Evolutionary conservation across 2,797 vertebrate genomes (phyloP).

Genomic region (Acanthiza pusilla): DNA sequence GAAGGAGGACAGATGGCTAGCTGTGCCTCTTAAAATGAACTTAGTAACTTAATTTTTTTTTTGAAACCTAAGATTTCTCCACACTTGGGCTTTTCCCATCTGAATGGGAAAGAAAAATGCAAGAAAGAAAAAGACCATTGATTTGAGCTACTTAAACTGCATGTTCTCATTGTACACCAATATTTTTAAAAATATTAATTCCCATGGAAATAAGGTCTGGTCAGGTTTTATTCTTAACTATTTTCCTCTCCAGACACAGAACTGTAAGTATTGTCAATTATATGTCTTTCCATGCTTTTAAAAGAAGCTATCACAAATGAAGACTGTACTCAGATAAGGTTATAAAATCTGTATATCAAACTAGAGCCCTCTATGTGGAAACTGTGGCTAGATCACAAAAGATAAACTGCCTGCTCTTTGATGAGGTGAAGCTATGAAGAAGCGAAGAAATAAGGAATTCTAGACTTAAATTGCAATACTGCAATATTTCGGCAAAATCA

Average conservation of each 20-base stretch:
- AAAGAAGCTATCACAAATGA: neutral
- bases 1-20: neutral
- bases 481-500: neutral
- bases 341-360: neutral
- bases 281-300: neutral
- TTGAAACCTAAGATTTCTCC: neutral
- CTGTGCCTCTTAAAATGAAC: neutral
- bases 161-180: neutral
- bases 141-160: neutral
- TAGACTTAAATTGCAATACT: neutral
- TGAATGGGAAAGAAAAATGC: neutral
- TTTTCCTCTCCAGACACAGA: neutral
- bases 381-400: neutral
- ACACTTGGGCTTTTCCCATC: neutral
- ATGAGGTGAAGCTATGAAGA: neutral
- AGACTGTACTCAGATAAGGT: neutral
- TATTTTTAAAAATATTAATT: neutral
- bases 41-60: neutral
- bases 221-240: neutral
- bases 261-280: neutral
- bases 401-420: neutral
- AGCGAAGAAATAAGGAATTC: neutral
- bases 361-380: neutral
- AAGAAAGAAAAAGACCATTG: neutral
- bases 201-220: neutral